Evolutionary conservation across 2,888 invertebrate genomes (phyloP), one percentile per base, ranked within the genome.

Genomic region (Bombylius major): DNA sequence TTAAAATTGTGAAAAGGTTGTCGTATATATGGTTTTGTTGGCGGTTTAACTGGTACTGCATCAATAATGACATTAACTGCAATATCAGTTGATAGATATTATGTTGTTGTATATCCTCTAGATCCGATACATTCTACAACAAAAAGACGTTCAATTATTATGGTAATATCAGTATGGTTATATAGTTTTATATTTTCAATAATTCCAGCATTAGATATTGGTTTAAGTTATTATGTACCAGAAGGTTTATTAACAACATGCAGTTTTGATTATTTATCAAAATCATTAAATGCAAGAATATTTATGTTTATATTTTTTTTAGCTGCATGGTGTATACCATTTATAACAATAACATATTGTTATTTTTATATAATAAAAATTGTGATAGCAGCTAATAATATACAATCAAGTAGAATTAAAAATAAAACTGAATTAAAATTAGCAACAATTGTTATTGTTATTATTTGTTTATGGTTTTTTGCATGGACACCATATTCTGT

Each of bases 231-330:
- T 44, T 92, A 90, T 73, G 85, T 88, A 14, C 89, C 90, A 7
- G 91, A 91, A 70, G 90, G 89, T 4, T 89, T 82, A 67, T 78
- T 90, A 58, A 89, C 88, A 31, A 86, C 87, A 64, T 92, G 91
- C 73, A 87, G 89, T 65, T 91, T 88, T 68, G 90, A 91, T 71
- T 92, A 91, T 66, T 77, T 91, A 51, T 82, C 86, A 1, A 79
- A 81, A n/a, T 79, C 82, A 54, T 65, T 72, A 1, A 67, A 70
- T 1, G 82, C 81, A 1, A 79, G 81, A 52, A 77, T 79, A 58
- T 91, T 87, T 67, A 87, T 89, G 66, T 79, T 89, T 62, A 69
- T 80, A 6, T 87, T 87, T 69, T 89, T 87, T 69, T 78, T 83
- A 45, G 86, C 83, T 1, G 90, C 83, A 50, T 92, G 84, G 83